Percentiles rank a stretch among this genome's conserved stretches.
Evolutionary conservation across 35 echinoderm and acorn worm species (phyloP).

Genomic region (Ptychodera flava): DNA sequence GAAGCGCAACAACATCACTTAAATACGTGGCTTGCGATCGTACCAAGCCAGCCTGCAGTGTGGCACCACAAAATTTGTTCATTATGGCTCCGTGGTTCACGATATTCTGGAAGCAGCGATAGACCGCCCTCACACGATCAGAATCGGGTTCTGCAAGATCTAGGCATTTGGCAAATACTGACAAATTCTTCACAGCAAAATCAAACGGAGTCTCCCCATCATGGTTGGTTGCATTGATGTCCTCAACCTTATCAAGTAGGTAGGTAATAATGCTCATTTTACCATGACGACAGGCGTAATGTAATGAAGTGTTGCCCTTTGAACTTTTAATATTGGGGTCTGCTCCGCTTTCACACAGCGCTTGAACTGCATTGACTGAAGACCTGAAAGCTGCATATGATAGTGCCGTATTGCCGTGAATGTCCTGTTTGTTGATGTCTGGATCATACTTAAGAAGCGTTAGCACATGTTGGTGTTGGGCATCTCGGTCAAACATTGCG

Average conservation of each 20-base stretch:
- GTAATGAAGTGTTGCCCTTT: background rate
- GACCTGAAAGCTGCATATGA: background rate
- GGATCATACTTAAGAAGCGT: background rate
- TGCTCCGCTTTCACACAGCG: background rate
- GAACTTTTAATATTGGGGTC: background rate
- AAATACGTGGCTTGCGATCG: background rate
- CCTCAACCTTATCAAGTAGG: background rate
- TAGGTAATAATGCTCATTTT: background rate
- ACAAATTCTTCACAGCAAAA: background rate
- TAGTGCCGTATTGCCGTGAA: background rate
- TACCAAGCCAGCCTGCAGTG: background rate
- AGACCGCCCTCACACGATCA: background rate
- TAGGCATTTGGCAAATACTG: background rate
- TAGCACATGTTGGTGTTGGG: background rate
- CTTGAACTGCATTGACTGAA: background rate
- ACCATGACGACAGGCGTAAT: background rate
- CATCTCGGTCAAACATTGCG: background rate
- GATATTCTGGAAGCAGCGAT: background rate
- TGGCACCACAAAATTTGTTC: background rate
- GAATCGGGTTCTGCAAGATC: background rate
- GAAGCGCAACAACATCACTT: background rate
- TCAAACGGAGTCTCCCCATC: background rate
- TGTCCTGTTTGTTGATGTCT: background rate
- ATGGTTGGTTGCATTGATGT: background rate
- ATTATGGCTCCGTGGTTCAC: background rate